Evolutionary conservation across 2,797 vertebrate species (phyloP), one percentile per base, ranked within the genome.

Genomic region (Scleropages formosus): DNA sequence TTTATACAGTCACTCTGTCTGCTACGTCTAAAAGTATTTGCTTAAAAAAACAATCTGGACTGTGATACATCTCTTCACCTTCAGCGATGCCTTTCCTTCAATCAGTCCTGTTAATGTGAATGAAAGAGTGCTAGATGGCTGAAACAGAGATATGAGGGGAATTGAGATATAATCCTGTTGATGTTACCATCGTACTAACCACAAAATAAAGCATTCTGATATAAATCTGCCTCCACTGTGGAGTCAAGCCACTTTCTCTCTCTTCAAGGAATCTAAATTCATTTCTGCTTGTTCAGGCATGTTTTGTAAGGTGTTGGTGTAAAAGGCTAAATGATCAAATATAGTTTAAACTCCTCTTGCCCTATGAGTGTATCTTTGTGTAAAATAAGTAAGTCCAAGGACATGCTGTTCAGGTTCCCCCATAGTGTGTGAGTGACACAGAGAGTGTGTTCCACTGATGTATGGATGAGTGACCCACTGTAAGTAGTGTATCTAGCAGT

Each of bases 11-110:
- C 6, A 18, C 53, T 70, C 22, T 51, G 47, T 51, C 49, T 70
- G 46, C 22, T 10, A 56, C 56, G 53, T 56, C 49, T 53, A 44
- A 56, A 44, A 46, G 65, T 22, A 24, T 49, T 49, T 44, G 10
- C 67, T 47, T 49, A 49, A 27, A 26, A 20, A 65, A 64, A 31
- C 65, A 65, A 64, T 44, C 46, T 56, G n/a, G 49, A 58, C 67
- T 44, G 26, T 67, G 62, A 31, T 6, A 27, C 20, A 26, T 65
- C 44, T 58, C 10, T 74, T 74, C 59, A 69, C n/a, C 26, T 18
- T 58, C 64, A 60, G 47, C 60, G 18, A 75, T 39, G n/a, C 8
- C 71, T 71, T 56, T 56, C 59, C n/a, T n/a, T n/a, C n/a, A n/a
- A n/a, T n/a, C n/a, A n/a, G n/a, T n/a, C n/a, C n/a, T n/a, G n/a